Evolutionary conservation across 2,888 invertebrate genomes (phyloP).

Genomic region (Chaetoderma sp.): DNA sequence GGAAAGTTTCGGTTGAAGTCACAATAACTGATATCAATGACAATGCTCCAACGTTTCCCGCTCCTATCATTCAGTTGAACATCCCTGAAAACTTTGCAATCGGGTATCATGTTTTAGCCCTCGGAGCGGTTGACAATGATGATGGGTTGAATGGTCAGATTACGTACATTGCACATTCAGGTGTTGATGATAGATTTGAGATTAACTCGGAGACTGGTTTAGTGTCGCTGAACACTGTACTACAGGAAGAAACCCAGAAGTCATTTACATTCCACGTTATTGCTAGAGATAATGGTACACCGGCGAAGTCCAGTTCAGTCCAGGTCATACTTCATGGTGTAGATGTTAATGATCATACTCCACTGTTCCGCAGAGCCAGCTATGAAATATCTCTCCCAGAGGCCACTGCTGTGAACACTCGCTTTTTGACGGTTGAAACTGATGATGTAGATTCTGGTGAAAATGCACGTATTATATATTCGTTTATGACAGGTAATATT

Average conservation of each 20-base stretch:
- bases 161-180: constrained; percentile 83
- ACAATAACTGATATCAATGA: constrained; percentile 90
- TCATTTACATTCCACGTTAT: constrained; percentile 43
- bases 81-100: constrained; percentile 91
- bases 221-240: constrained; percentile 74
- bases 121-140: constrained; percentile 88
- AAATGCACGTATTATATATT: constrained; percentile 65
- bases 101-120: constrained; percentile 91
- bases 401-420: constrained; percentile 89
- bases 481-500: constrained; percentile 86
- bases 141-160: constrained; percentile 89
- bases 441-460: constrained; percentile 56
- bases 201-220: constrained; percentile 90
- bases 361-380: constrained; percentile 90
- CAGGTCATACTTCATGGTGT: constrained; percentile 74
- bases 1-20: constrained; percentile 83
- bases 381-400: constrained; percentile 93
- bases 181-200: constrained; percentile 81
- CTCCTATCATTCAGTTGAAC: constrained; percentile 73
- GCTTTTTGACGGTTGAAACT: constrained; percentile 68
- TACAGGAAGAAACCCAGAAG: constrained; percentile 23
- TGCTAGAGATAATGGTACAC: constrained; percentile 56
- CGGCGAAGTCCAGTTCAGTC: constrained; percentile 43
- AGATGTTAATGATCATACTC: constrained; percentile 96
- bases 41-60: constrained; percentile 79